These are phyloP conservation scores for Pseudopipra pipra DNA, from an alignment of 2,113 vertebrate species.

Conservation along the genomic window DNA sequence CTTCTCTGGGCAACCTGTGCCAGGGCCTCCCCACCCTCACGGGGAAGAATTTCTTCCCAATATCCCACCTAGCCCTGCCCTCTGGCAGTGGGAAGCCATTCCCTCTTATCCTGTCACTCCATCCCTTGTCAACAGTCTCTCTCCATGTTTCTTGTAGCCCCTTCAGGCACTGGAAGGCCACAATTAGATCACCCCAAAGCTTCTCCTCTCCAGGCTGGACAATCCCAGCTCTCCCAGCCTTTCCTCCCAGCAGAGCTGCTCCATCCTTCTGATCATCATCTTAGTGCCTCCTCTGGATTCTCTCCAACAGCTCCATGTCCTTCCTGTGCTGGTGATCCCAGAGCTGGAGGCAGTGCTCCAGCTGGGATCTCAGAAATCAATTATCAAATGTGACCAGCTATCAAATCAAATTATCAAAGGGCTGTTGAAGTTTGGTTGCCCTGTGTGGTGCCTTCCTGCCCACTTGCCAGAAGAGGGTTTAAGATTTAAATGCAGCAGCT, in stretches of 20 bases:
- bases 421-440: not conserved
- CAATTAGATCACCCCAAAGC: not conserved
- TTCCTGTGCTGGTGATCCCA: not conserved
- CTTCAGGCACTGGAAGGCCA: not conserved
- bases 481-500: not conserved
- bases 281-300: not conserved
- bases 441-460: not conserved
- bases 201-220: not conserved
- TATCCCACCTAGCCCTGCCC: fast-evolving
- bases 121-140: not conserved
- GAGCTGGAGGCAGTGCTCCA: not conserved
- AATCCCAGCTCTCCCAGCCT: not conserved
- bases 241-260: not conserved
- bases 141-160: not conserved
- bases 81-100: not conserved
- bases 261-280: not conserved
- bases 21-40: not conserved
- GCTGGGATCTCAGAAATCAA: not conserved
- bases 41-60: not conserved
- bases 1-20: not conserved
- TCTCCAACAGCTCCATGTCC: not conserved
- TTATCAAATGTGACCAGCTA: not conserved
- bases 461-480: fast-evolving
- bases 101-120: not conserved
- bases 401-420: not conserved